Base-by-base conservation (phyloP, 2,797 vertebrate species). In the Gadopsis bispinosus region DNA sequence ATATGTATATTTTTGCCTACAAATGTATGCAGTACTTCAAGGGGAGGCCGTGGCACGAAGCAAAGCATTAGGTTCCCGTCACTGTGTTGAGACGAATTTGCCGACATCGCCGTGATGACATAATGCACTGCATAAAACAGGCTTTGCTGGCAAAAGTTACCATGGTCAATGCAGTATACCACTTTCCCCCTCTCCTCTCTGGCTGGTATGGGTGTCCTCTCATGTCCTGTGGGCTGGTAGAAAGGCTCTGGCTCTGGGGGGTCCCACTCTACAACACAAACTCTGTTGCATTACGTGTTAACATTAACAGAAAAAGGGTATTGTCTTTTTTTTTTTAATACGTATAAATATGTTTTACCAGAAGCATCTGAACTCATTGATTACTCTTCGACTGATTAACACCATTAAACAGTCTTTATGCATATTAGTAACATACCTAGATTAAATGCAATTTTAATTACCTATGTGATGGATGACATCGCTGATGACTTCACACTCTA, bases 401-500 rank as follows among this genome's bases (percentile, higher is more conserved):
- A 19, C 8, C 9, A 33, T 0, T 19, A 8, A 8, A 11, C 19
- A 22, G 17, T 1, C 0, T 47, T 53, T 73, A 16, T 45, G 19
- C 11, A 35, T 37, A 41, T 70, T 54, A 60, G 48, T 19, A 61
- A 58, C 43, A 60, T 33, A 7, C 0, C 0, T 11, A 14, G 4
- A 47, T 74, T 35, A 29, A 70, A 48, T 26, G n/a, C 26, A 4
- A 62, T 31, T 17, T 37, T 43, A 5, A n/a, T 73, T 90, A 99
- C 97, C 97, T 0, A 98, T 96, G 80, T 99, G 98, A 64, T 93
- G 89, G 31, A 98, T 89, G 0, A 50, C 59, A 60, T 97, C 96
- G 9, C 90, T 73, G 83, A 97, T 94, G 88, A 99, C 96, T 80
- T 97, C 96, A 56, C 97, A 97, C 83, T 98, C 97, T 5, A 93